These are phyloP conservation scores for Aproaerema taeniolella DNA, from an alignment of 2,888 invertebrate genomes.

Conservation along the genomic window DNA sequence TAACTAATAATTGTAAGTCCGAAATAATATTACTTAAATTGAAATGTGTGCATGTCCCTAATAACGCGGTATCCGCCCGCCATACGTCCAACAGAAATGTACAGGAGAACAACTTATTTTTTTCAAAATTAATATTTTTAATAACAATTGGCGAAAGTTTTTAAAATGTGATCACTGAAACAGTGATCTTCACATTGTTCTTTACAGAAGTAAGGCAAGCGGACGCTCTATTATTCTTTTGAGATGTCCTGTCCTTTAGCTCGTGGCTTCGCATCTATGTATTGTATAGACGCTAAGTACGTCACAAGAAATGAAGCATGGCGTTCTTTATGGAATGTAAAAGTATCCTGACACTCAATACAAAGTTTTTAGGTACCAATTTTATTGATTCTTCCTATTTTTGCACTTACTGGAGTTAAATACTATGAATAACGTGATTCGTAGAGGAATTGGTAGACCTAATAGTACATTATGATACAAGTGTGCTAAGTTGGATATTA, in stretches of 20 bases:
- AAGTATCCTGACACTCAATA: too few relatives aligned
- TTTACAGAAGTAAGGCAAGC: conserved; percentile 11
- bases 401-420: too few relatives aligned
- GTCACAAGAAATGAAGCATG: too few relatives aligned
- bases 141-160: not conserved
- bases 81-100: conserved; percentile 5
- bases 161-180: not conserved
- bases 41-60: conserved; percentile 3
- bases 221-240: conserved; percentile 5
- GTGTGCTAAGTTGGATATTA: too few relatives aligned
- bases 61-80: conserved; percentile 13
- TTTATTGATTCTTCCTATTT: too few relatives aligned
- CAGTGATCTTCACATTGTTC: not conserved
- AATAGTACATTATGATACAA: too few relatives aligned
- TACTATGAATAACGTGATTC: too few relatives aligned
- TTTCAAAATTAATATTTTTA: not conserved
- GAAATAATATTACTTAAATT: not conserved
- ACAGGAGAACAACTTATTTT: not conserved
- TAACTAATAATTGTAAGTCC: not conserved
- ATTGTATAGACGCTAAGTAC: too few relatives aligned
- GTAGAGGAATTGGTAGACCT: too few relatives aligned
- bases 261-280: not conserved
- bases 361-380: too few relatives aligned
- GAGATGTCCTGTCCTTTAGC: conserved; percentile 3
- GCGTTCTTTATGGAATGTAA: too few relatives aligned